Evolutionary conservation across 2,113 vertebrate species (phyloP), one percentile per base, ranked within the genome.

Genomic region (Nanger granti): DNA sequence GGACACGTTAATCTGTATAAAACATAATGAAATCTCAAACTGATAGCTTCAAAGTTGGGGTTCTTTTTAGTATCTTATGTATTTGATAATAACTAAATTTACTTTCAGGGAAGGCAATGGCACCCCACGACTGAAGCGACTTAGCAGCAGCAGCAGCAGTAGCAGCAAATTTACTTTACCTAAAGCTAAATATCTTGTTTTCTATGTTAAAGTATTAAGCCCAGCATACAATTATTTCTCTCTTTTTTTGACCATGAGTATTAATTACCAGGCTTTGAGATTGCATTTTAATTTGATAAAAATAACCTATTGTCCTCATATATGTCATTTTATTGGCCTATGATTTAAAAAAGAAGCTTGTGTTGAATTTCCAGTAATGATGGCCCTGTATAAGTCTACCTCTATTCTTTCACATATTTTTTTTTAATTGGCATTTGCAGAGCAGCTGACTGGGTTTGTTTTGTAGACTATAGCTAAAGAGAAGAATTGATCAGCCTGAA

Each of bases 211-310:
- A 95, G 20, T 34, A 26, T 93, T 92, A 93, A 84, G 10, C 11
- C 4, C 3, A 84, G 24, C 8, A 26, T 31, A 79, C 5, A 55
- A 4, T 6, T 66, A 79, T 29, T n/a, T 52, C 22, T 87, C 49
- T 41, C 49, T 8, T 26, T 88, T 64, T 64, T 76, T 37, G 14
- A 57, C 11, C 49, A 5, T 83, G 7, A 93, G 26, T 80, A 84
- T 83, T n/a, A 26, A 89, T 83, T n/a, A 22, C 15, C 1, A 54
- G 20, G 13, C 3, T 95, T 87, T 96, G 52, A 76, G 11, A 57
- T 73, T 91, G 96, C 85, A 2, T 79, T 95, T 86, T 60, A 73
- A 69, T 62, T 84, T 92, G 86, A 95, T 93, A 13, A 97, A 97
- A 91, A 86, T 60, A 57, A 87, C 24, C 28, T 59, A 60, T 34